Conservation (phyloP, 2,888 invertebrate genomes). For the Microctonus brassicae region DNA sequence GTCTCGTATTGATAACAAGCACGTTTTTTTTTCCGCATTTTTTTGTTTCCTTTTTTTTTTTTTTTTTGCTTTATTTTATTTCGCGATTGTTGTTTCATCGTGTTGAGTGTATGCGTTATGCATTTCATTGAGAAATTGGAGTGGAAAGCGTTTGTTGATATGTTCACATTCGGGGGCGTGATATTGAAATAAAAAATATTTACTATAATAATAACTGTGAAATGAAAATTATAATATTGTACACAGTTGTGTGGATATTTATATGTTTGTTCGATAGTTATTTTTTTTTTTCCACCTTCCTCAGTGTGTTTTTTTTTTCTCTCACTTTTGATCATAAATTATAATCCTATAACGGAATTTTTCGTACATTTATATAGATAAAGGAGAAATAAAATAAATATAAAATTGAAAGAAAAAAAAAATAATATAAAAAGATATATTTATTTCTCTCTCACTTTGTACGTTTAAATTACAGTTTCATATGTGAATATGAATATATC, state of each 20-base stretch:
- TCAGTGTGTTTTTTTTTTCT: neutral
- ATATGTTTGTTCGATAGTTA: neutral
- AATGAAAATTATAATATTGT: neutral
- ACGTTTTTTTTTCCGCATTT: conserved; percentile 29
- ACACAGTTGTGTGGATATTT: neutral
- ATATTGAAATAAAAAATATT: neutral
- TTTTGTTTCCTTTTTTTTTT: conserved; percentile 29
- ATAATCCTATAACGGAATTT: neutral
- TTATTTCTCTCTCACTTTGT: neutral
- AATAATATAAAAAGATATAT: neutral
- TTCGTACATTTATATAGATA: neutral
- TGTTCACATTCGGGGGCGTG: neutral
- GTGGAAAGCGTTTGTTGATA: neutral
- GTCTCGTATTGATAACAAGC: conserved; percentile 37
- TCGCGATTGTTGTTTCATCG: neutral
- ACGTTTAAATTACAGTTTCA: conserved; percentile 14
- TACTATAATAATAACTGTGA: neutral
- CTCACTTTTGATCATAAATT: neutral
- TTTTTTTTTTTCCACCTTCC: neutral
- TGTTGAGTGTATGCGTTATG: neutral
- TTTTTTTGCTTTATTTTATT: conserved; percentile 4
- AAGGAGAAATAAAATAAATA: neutral
- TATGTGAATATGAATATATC: neutral
- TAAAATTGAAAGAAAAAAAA: neutral
- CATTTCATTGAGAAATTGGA: conserved; percentile 8